Evolutionary conservation across 1,140 invertebrate species (phyloP).

Genomic region (Drosophila elegans): DNA sequence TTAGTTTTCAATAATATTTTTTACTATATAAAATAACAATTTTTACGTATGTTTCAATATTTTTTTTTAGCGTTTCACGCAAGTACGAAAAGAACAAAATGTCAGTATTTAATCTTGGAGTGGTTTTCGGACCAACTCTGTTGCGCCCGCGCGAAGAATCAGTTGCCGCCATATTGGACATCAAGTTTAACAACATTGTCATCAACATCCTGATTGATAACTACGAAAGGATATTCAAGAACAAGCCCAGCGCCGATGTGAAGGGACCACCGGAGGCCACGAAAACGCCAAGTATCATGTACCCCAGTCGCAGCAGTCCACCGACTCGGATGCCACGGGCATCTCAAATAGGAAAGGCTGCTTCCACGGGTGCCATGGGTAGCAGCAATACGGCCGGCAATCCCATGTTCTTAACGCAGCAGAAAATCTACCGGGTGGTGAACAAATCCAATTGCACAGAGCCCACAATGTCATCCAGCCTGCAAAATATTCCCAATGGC

Average conservation of each 20-base stretch:
- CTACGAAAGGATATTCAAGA: slow-evolving; percentile 91
- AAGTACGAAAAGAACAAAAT: slow-evolving; percentile 97
- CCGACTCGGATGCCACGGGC: slow-evolving; percentile 77
- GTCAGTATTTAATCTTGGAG: slow-evolving; percentile 98
- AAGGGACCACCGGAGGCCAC: not conserved
- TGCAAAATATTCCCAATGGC: slow-evolving; percentile 84
- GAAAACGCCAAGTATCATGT: slow-evolving; percentile 33
- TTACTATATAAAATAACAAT: no score
- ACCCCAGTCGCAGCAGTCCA: slow-evolving; percentile 66
- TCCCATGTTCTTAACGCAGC: slow-evolving; percentile 75
- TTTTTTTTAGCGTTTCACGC: slow-evolving; percentile 90
- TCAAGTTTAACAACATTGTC: slow-evolving; percentile 99
- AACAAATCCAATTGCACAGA: slow-evolving; percentile 79
- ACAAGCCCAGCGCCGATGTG: slow-evolving; percentile 62
- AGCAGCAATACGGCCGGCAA: slow-evolving; percentile 55
- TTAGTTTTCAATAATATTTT: no score
- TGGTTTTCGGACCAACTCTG: slow-evolving; percentile 99
- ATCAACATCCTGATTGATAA: slow-evolving; percentile 98
- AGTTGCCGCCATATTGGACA: slow-evolving; percentile 98
- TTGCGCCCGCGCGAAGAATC: slow-evolving; percentile 97
- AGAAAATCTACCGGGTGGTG: slow-evolving; percentile 75
- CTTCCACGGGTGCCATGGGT: slow-evolving; percentile 55
- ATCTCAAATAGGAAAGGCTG: slow-evolving; percentile 66
- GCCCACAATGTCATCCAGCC: slow-evolving; percentile 78
- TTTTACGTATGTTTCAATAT: not conserved